Conservation (phyloP, 2,113 vertebrate species). For the Ceratotherium simum region DNA sequence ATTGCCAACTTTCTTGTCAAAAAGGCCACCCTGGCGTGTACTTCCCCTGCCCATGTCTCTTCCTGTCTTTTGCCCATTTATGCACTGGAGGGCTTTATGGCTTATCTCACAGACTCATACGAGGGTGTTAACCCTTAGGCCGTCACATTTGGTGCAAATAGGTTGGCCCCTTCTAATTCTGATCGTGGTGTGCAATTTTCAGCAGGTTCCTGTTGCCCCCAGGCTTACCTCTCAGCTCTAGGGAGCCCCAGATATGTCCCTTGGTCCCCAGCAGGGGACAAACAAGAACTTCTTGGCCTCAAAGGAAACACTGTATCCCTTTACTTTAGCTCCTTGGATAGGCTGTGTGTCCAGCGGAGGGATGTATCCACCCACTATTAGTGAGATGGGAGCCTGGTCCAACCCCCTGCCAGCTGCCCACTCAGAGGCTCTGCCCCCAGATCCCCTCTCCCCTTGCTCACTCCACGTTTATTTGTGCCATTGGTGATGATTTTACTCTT, state of each 20-base stretch:
- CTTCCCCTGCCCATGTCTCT: neutral
- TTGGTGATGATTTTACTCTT: neutral
- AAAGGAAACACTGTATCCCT: slow-evolving; percentile 31
- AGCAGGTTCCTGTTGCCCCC: neutral
- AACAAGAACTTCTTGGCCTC: neutral
- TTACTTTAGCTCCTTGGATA: neutral
- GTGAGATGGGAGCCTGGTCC: too few species aligned
- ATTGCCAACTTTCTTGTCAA: neutral
- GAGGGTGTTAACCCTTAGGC: neutral
- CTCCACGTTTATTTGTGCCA: neutral
- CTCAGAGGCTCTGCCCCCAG: neutral
- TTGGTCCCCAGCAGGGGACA: neutral
- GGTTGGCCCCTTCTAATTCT: neutral
- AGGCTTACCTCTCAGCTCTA: neutral
- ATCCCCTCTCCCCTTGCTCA: neutral
- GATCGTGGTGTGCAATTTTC: neutral
- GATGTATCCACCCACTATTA: rapidly evolving
- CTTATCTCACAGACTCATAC: neutral
- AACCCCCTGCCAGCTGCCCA: neutral
- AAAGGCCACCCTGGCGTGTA: rapidly evolving
- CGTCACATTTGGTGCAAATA: neutral
- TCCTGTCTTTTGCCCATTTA: neutral
- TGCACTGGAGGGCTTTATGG: neutral
- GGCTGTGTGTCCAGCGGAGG: neutral
- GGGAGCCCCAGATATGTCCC: neutral